Percentiles rank a stretch among this genome's conserved stretches.
Conservation (phyloP, 2,113 vertebrate species). For the Thunnus thynnus region DNA sequence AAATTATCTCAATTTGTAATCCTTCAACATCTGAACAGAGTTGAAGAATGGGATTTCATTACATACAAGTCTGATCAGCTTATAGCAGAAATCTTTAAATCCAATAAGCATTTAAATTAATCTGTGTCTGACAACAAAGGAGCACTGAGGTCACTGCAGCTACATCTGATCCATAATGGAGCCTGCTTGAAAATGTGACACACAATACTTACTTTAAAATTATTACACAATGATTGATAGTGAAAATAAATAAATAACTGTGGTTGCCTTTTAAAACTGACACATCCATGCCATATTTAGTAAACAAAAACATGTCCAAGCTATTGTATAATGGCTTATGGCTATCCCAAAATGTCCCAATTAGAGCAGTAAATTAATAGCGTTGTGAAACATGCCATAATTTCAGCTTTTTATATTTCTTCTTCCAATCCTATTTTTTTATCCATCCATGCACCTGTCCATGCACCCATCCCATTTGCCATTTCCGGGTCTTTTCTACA, state of each 20-base stretch:
- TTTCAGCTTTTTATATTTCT: neutral
- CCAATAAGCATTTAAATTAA: slow-evolving; percentile 46
- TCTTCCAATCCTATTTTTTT: neutral
- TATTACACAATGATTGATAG: slow-evolving; percentile 8
- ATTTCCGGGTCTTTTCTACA: too few relatives aligned
- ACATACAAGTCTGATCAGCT: slow-evolving; percentile 25
- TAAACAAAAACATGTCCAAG: slow-evolving; percentile 2
- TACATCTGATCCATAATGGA: neutral
- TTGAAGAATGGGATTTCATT: slow-evolving; percentile 3
- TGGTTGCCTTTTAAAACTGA: too few relatives aligned
- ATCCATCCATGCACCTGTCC: neutral
- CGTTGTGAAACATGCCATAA: neutral
- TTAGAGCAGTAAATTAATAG: neutral
- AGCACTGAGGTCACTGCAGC: slow-evolving; percentile 12
- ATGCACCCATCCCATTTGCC: neutral
- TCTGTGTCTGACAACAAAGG: slow-evolving; percentile 4
- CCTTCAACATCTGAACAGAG: neutral
- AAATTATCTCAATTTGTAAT: neutral
- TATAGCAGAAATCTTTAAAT: slow-evolving; percentile 38
- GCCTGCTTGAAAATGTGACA: neutral
- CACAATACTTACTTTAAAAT: slow-evolving; percentile 4
- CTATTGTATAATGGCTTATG: slow-evolving; percentile 3
- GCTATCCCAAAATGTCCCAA: neutral
- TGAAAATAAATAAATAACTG: too few relatives aligned
- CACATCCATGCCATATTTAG: neutral